Evolutionary conservation across 2,797 vertebrate genomes (phyloP).

Genomic region (Enteromius thamalakanensis): DNA sequence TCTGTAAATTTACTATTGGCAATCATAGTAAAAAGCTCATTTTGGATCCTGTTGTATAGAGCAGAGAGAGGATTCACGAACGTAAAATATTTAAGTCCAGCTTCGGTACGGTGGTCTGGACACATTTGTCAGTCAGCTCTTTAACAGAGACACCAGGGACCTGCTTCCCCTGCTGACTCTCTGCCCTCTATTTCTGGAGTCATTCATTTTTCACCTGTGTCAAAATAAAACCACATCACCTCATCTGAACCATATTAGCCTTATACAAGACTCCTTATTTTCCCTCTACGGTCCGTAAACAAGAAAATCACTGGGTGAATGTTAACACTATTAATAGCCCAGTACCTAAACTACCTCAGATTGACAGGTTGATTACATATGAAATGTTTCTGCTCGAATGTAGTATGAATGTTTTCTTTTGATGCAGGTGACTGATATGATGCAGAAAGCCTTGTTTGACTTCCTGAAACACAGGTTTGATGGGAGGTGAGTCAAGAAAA

Average conservation of each 20-base stretch:
- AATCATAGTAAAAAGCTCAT: neutral
- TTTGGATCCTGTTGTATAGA: neutral
- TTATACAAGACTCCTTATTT: constrained; percentile 7
- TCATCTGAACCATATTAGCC: constrained; percentile 44
- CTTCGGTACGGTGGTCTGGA: neutral
- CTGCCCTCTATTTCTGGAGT: constrained; percentile 55
- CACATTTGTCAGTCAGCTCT: constrained; percentile 36
- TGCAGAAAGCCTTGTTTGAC: constrained; percentile 98
- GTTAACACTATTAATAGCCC: constrained; percentile 32
- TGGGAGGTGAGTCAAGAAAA: constrained; percentile 83
- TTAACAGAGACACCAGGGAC: constrained; percentile 21
- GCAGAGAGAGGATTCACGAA: constrained; percentile 31
- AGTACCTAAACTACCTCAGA: constrained; percentile 15
- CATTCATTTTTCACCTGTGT: constrained; percentile 69
- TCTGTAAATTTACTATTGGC: neutral
- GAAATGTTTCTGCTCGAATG: neutral
- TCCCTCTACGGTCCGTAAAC: neutral
- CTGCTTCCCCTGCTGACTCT: constrained; percentile 43
- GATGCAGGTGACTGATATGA: constrained; percentile 94
- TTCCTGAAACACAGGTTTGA: constrained; percentile 97
- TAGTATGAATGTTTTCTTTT: neutral
- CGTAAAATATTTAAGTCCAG: constrained; percentile 54
- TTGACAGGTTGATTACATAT: constrained; percentile 15
- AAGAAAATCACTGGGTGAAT: constrained; percentile 30
- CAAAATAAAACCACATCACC: constrained; percentile 66